Conservation (phyloP, 92 coral and sea anemone species). For the Virgularia gustaviana region DNA sequence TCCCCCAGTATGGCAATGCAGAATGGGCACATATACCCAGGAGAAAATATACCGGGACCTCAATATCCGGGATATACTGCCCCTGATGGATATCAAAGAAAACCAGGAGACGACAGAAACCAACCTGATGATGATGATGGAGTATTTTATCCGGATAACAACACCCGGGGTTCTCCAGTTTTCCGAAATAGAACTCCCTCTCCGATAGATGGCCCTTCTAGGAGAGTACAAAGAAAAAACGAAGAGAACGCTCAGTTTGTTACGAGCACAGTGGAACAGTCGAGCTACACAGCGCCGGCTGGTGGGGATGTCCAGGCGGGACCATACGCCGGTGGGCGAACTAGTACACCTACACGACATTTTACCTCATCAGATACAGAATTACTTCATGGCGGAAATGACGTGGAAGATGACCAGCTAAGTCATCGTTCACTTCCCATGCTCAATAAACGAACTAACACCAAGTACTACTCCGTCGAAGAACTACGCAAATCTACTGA, state of each 20-base stretch:
- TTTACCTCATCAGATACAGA: conserved; percentile 30
- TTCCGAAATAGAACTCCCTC: neutral
- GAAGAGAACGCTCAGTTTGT: too few species aligned
- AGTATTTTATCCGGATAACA: neutral
- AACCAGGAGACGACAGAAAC: neutral
- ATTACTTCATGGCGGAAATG: conserved; percentile 6
- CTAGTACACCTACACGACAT: conserved; percentile 10
- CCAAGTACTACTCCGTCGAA: conserved; percentile 34
- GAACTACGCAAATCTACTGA: neutral
- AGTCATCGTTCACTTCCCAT: conserved; percentile 31
- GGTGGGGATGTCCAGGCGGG: neutral
- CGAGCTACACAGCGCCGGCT: too few species aligned
- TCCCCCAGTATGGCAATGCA: neutral
- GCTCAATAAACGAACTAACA: conserved; percentile 8
- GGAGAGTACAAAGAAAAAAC: too few species aligned
- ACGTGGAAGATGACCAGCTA: neutral
- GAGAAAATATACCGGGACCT: neutral
- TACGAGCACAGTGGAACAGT: neutral
- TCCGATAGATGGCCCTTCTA: too few species aligned
- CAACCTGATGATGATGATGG: neutral
- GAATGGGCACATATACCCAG: neutral
- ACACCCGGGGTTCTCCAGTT: neutral
- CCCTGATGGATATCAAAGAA: neutral
- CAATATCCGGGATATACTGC: neutral
- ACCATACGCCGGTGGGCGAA: neutral